These are phyloP conservation scores for Mugil cephalus DNA, from an alignment of 2,113 vertebrate species.

Conservation along the genomic window DNA sequence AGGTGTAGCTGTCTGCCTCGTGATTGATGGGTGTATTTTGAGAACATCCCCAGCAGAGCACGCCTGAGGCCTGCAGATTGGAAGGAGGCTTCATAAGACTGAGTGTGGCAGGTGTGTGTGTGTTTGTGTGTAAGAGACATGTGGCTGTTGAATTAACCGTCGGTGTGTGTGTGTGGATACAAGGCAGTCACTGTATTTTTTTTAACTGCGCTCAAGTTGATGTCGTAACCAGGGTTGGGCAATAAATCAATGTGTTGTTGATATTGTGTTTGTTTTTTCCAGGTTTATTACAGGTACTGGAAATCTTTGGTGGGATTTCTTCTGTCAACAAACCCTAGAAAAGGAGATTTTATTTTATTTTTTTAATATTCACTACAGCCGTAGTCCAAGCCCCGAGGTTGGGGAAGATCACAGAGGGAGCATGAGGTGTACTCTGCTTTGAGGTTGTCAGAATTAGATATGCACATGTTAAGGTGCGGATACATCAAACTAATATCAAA, in stretches of 20 bases:
- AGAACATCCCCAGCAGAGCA: conserved; percentile 74
- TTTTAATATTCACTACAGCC: too few species aligned
- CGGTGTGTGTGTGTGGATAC: conserved; percentile 5
- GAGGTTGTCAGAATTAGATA: too few species aligned
- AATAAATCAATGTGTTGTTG: not conserved
- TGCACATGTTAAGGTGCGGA: too few species aligned
- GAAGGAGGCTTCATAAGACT: conserved; percentile 44
- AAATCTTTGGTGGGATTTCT: too few species aligned
- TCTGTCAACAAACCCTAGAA: too few species aligned
- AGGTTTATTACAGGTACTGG: not conserved
- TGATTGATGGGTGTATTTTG: conserved; percentile 81
- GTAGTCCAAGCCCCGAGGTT: too few species aligned
- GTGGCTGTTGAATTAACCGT: conserved; percentile 51
- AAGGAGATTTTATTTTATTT: too few species aligned
- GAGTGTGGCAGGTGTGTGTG: conserved; percentile 38
- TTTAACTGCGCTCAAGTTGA: conserved; percentile 5
- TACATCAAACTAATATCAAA: too few species aligned
- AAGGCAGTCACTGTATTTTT: not conserved
- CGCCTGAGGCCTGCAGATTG: conserved; percentile 74
- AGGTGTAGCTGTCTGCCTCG: conserved; percentile 45
- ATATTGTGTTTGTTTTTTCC: not conserved
- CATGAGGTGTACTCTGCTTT: too few species aligned
- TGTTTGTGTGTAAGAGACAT: conserved; percentile 37
- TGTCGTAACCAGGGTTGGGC: not conserved
- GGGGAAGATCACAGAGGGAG: too few species aligned